These are phyloP conservation scores for Cosmia pyralina DNA, from an alignment of 2,888 invertebrate species.

Conservation along the genomic window DNA sequence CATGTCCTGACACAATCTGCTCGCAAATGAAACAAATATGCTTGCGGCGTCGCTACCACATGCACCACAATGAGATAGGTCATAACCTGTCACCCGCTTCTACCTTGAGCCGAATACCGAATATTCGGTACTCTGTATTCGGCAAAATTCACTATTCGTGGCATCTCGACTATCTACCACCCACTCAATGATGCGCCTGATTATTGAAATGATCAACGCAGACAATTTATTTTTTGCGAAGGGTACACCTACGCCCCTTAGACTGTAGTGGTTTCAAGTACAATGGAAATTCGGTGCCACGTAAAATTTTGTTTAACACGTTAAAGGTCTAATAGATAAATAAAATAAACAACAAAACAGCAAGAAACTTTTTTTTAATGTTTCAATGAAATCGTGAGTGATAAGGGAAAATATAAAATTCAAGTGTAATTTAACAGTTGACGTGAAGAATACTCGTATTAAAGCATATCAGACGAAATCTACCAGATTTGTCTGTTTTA, in stretches of 20 bases:
- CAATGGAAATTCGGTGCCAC: conserved; percentile 7
- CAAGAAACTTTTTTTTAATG: too few relatives aligned
- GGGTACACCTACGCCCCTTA: not conserved
- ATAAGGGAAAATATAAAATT: conserved; percentile 5
- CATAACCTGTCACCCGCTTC: not conserved
- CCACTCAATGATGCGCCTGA: not conserved
- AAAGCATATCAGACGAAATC: not conserved
- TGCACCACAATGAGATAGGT: not conserved
- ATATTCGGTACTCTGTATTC: not conserved
- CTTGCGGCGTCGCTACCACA: not conserved
- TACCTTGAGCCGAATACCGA: not conserved
- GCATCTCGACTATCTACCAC: not conserved
- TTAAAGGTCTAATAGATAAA: not conserved
- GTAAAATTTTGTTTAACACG: conserved; percentile 18
- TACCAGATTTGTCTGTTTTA: not conserved
- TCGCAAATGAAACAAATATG: not conserved
- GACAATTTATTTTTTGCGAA: not conserved
- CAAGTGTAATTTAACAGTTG: conserved; percentile 1
- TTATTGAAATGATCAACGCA: conserved; percentile 2
- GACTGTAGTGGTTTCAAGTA: not conserved
- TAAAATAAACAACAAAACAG: too few relatives aligned
- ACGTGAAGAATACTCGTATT: not conserved
- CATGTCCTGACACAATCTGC: too few relatives aligned
- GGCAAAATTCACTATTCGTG: not conserved
- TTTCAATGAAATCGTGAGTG: conserved; percentile 2